Evolutionary conservation across 2,888 invertebrate genomes (phyloP).

Genomic region (Oxytorus armatus): DNA sequence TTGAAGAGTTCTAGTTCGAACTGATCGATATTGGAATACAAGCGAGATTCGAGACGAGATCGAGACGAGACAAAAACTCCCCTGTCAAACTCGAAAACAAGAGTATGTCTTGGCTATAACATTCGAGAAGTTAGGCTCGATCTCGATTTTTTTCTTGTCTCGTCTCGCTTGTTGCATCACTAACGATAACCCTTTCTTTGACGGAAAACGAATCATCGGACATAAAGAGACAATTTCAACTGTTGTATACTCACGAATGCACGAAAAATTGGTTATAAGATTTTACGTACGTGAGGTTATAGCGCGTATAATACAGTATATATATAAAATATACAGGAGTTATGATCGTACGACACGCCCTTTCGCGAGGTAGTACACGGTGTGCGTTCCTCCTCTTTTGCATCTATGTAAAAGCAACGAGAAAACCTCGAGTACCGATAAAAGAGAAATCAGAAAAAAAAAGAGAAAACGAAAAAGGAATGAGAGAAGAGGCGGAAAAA

Average conservation of each 20-base stretch:
- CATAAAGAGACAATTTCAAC: background rate
- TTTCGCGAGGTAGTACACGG: slow-evolving; percentile 48
- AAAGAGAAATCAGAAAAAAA: slow-evolving; percentile 19
- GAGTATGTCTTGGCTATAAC: too few species aligned
- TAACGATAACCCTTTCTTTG: too few species aligned
- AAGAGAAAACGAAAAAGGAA: slow-evolving; percentile 11
- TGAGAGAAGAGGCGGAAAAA: slow-evolving; percentile 11
- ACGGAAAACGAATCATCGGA: slow-evolving; percentile 1
- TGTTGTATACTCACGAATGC: background rate
- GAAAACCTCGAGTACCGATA: background rate
- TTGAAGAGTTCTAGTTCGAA: too few species aligned
- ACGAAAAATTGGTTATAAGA: slow-evolving; percentile 9
- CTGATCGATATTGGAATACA: too few species aligned
- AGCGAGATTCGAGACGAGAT: too few species aligned
- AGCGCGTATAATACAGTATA: slow-evolving; percentile 39
- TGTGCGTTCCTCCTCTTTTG: slow-evolving; percentile 21
- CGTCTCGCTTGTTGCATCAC: too few species aligned
- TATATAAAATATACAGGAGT: slow-evolving; percentile 39
- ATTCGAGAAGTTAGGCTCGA: too few species aligned
- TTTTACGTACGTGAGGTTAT: slow-evolving; percentile 38
- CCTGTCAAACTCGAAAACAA: too few species aligned
- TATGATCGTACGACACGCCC: slow-evolving; percentile 63
- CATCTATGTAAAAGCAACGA: slow-evolving; percentile 37
- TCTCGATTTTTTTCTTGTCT: too few species aligned
- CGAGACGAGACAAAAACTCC: too few species aligned